Percentiles rank a stretch among this genome's conserved stretches.
Conservation (phyloP, 2,797 vertebrate genomes). For the Anolis apletophallus region DNA sequence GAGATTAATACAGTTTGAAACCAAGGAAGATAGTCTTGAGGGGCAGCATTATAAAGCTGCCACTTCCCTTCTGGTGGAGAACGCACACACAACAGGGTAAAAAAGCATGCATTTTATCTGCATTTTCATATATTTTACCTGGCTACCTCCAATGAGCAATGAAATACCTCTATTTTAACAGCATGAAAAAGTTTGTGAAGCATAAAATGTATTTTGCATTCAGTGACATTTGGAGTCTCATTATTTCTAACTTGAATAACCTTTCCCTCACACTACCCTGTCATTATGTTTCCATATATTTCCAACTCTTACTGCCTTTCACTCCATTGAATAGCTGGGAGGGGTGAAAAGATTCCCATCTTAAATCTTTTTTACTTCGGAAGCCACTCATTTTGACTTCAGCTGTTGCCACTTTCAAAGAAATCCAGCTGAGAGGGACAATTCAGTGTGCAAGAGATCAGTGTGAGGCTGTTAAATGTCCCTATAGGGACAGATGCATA, state of each 20-base stretch:
- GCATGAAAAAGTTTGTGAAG: slow-evolving; percentile 35
- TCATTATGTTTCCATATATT: not conserved
- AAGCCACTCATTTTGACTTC: not conserved
- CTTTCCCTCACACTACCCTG: not conserved
- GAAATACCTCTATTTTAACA: not conserved
- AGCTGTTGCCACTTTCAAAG: not conserved
- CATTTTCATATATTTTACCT: not conserved
- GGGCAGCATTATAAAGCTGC: no score
- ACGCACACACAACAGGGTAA: no score
- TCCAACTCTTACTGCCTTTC: slow-evolving; percentile 33
- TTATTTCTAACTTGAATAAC: slow-evolving; percentile 50
- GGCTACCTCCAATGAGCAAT: no score
- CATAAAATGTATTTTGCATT: slow-evolving; percentile 30
- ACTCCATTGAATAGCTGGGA: slow-evolving; percentile 41
- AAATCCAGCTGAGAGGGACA: not conserved
- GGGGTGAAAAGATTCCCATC: not conserved
- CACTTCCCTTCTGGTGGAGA: no score
- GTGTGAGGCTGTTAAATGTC: not conserved
- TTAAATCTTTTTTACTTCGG: not conserved
- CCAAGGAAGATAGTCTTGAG: no score
- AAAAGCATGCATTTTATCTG: not conserved
- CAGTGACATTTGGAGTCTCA: slow-evolving; percentile 59
- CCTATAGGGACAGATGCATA: not conserved
- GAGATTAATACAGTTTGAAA: no score
- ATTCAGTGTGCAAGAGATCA: not conserved